Base-by-base conservation (phyloP, 2,888 invertebrate genomes). In the Rhyacophila evoluta region DNA sequence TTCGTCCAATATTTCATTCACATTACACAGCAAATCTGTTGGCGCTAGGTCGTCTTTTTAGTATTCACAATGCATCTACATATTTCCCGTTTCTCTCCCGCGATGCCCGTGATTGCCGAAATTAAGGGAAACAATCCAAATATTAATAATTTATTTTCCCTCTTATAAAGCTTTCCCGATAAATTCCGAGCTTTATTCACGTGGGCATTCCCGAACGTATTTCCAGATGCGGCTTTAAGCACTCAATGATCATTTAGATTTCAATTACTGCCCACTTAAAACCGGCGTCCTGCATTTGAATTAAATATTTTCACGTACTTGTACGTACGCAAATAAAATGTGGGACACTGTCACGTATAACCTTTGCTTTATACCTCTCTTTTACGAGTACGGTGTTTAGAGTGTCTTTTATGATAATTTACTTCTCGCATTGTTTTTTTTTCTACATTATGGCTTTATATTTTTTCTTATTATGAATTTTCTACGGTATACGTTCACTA, bases 231-330 rank as follows among this genome's bases (percentile, higher is more conserved):
- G 55, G 55, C 19, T 55, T 55, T 19, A 55, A 19, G 55, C 55
- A 55, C 55, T 55, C 55, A 25, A 25, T 55, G 55, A 25, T 55
- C 19, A 55, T 55, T 55, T 55, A 55, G 55, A 55, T 55, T 55
- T 55, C 55, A 55, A 55, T 55, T 55, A 55, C 55, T 55, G 19
- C 55, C 25, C 25, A 55, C 25, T 25, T 55, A 12, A 15, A 55
- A 8, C 55, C 15, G 10, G 19, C 1, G 25, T 25, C 55, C 25
- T 55, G 55, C 55, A 55, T 55, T 25, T 19, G 55, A 55, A 55
- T 55, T 55, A 55, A 55, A 55, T 55, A 25, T 55, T 55, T 55
- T 19, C 55, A 55, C 55, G 25, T 55, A 19, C 19, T 55, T 55
- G 10, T 19, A 55, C 55, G 25, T 55, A 55, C 55, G 19, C 55